Base-by-base conservation (phyloP, 2,888 invertebrate genomes). In the Orthonevra nobilis region DNA sequence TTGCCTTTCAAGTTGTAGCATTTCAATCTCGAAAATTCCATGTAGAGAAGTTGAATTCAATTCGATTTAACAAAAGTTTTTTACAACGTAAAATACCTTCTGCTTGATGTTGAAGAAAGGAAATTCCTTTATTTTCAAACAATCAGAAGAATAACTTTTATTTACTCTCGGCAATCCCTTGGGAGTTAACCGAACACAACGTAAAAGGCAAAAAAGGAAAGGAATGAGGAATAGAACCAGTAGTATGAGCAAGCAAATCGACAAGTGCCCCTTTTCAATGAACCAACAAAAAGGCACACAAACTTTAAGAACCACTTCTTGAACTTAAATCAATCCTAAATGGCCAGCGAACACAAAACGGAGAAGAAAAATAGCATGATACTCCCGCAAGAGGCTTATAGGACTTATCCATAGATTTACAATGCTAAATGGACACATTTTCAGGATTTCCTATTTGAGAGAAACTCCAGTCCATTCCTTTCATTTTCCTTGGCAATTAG, bases 341-440 rank as follows among this genome's bases (percentile, higher is more conserved):
- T 4, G 36, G 46, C 14, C 15, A n/a, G 4, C 3, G 6, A 32
- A 10, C 7, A 7, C 10, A 10, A n/a, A 32, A 30, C 3, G 10
- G 1, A 38, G n/a, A 23, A 4, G 4, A 23, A 6, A 1, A 10
- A 14, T n/a, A 23, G 38, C 20, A 17, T 32, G 30, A n/a, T n/a
- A n/a, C n/a, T 64, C 50, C 20, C 40, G 50, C 19, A 26, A 34
- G 36, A 23, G 28, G 9, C 20, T 19, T 38, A 38, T 28, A 28
- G 28, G 36, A 28, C 48, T 38, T 14, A 10, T 38, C 15, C 42
- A 58, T 60, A 54, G 38, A 56, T 60, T 60, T 60, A 44, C 15
- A 42, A 46, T 54, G 44, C 52, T 60, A 74, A 63, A 63, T 46
- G 64, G 58, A 58, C 61, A 63, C 34, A 68, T 46, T 68, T 44